These are phyloP conservation scores for Agrilus mali DNA, from an alignment of 2,888 invertebrate genomes.

Conservation along the genomic window DNA sequence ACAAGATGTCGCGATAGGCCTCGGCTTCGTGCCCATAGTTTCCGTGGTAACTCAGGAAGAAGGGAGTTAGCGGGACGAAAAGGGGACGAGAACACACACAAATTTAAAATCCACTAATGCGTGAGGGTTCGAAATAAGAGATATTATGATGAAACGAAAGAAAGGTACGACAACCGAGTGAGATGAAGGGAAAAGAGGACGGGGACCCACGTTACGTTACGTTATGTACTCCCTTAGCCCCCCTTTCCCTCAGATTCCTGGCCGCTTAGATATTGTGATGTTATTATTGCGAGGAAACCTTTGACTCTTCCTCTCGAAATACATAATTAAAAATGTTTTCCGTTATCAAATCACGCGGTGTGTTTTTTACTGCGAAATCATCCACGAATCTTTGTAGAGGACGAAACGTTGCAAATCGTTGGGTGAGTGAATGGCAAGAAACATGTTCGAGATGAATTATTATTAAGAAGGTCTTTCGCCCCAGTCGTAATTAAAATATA, in stretches of 20 bases:
- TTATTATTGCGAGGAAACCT: conserved; percentile 14
- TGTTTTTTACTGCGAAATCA: no score
- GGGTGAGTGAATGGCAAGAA: no score
- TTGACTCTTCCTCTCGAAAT: conserved; percentile 14
- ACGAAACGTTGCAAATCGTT: no score
- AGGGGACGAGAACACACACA: conserved; percentile 18
- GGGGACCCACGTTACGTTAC: conserved; percentile 1
- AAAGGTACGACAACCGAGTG: conserved; percentile 4
- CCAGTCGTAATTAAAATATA: no score
- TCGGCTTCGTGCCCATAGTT: conserved; percentile 10
- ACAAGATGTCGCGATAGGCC: no score
- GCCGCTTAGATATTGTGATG: conserved; percentile 15
- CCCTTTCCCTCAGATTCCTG: conserved; percentile 2
- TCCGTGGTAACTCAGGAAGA: conserved; percentile 13
- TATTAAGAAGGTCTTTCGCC: no score
- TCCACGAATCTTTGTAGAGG: no score
- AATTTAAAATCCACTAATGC: conserved; percentile 19
- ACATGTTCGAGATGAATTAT: no score
- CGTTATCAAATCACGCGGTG: conserved; percentile 15
- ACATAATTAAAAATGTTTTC: conserved; percentile 18
- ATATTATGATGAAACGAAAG: conserved; percentile 3
- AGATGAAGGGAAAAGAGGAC: conserved; percentile 14
- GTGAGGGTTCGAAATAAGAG: conserved; percentile 13
- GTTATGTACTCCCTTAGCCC: conserved; percentile 1
- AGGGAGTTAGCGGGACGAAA: no score